These are phyloP conservation scores for Drosophila rufa DNA, from an alignment of 1,140 invertebrate species.

Conservation along the genomic window DNA sequence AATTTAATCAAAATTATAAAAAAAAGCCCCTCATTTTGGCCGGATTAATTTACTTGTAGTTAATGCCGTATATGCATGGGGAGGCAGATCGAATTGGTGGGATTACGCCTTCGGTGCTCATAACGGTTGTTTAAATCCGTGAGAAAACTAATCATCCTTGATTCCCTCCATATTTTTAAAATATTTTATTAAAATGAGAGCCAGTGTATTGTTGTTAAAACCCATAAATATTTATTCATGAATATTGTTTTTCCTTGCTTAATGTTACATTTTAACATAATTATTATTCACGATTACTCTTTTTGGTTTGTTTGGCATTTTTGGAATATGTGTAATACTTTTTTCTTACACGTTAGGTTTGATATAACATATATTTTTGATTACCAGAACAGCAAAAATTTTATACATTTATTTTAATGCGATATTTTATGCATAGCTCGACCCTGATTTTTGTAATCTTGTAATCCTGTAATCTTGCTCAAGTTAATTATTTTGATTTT, in stretches of 20 bases:
- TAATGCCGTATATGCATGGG: conserved; percentile 68
- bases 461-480: neutral
- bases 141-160: conserved; percentile 75
- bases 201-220: conserved; percentile 62
- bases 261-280: conserved; percentile 51
- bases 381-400: conserved; percentile 48
- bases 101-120: conserved; percentile 75
- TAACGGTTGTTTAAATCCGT: conserved; percentile 66
- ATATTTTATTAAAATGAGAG: too few species aligned
- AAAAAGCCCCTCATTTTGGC: conserved; percentile 63
- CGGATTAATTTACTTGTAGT: conserved; percentile 65
- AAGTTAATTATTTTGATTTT: conserved; percentile 23
- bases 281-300: conserved; percentile 31
- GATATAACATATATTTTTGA: conserved; percentile 62
- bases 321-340: conserved; percentile 61
- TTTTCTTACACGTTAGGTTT: conserved; percentile 39
- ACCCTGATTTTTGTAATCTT: neutral
- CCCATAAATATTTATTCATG: conserved; percentile 80
- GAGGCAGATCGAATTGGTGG: conserved; percentile 65
- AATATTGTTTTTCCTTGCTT: conserved; percentile 49
- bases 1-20: neutral
- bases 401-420: conserved; percentile 37
- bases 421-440: conserved; percentile 22
- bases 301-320: conserved; percentile 51
- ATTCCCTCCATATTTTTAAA: conserved; percentile 58